These are phyloP conservation scores for Paedocypris sp. DNA, from an alignment of 2,113 vertebrate genomes.

Conservation along the genomic window DNA sequence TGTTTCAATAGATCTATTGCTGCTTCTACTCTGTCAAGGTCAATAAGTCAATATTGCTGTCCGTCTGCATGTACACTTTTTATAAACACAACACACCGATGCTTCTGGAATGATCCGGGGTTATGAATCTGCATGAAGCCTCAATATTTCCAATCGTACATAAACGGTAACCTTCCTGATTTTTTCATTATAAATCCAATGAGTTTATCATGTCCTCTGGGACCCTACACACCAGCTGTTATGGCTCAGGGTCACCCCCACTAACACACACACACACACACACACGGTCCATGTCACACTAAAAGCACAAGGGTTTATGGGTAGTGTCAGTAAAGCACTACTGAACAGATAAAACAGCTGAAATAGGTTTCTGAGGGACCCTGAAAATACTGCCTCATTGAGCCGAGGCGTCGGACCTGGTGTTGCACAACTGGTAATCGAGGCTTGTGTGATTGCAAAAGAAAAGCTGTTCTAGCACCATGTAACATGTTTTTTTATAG, in stretches of 20 bases:
- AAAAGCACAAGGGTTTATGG: constrained; percentile 26
- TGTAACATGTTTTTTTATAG: neutral
- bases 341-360: constrained; percentile 25
- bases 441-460: neutral
- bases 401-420: neutral
- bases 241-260: constrained; percentile 24
- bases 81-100: no score
- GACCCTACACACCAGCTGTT: constrained; percentile 25
- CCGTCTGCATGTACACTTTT: neutral
- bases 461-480: neutral
- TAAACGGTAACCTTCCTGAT: constrained; percentile 13
- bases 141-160: neutral
- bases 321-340: constrained; percentile 24
- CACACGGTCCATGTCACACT: constrained; percentile 19
- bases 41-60: constrained; percentile 1
- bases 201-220: constrained; percentile 18
- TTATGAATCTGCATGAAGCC: neutral
- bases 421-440: neutral
- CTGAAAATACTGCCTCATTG: constrained; percentile 25
- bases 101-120: no score
- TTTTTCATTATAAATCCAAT: constrained; percentile 4
- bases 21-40: constrained; percentile 5
- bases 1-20: neutral
- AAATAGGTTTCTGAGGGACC: constrained; percentile 22
- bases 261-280: constrained; percentile 5